These are phyloP conservation scores for Drosophila quadrilineata DNA, from an alignment of 1,140 invertebrate species.

Conservation along the genomic window DNA sequence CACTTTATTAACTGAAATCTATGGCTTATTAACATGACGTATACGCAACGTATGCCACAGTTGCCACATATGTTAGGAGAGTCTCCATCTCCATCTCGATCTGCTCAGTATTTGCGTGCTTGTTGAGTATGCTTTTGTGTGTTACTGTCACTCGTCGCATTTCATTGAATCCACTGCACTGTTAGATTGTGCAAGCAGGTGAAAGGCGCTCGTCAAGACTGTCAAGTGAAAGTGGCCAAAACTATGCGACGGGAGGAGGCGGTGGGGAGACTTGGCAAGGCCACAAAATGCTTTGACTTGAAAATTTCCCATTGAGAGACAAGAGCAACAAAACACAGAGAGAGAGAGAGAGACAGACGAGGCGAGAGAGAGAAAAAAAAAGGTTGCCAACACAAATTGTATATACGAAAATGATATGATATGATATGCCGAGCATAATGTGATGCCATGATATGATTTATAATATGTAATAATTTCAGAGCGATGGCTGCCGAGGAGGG, in stretches of 20 bases:
- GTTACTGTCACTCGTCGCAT: too few species aligned
- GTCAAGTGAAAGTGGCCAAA: too few species aligned
- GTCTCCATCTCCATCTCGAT: too few species aligned
- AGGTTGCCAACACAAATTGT: conserved; percentile 58
- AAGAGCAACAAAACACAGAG: neutral
- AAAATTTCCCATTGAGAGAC: conserved; percentile 15
- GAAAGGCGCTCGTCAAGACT: too few species aligned
- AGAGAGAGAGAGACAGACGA: neutral
- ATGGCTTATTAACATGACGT: neutral
- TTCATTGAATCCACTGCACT: too few species aligned
- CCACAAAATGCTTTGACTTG: conserved; percentile 26
- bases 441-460: conserved; percentile 73
- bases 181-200: too few species aligned
- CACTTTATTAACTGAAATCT: too few species aligned
- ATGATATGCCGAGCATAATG: conserved; percentile 61
- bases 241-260: neutral
- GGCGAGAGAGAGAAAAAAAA: too few species aligned
- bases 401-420: conserved; percentile 19
- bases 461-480: conserved; percentile 75
- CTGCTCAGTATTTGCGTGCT: too few species aligned
- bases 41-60: neutral
- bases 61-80: too few species aligned
- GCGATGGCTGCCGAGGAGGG: conserved; percentile 34
- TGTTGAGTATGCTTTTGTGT: too few species aligned
- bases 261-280: neutral